Base-by-base conservation (phyloP, 2,888 invertebrate species). In the Macrophya annulata region DNA sequence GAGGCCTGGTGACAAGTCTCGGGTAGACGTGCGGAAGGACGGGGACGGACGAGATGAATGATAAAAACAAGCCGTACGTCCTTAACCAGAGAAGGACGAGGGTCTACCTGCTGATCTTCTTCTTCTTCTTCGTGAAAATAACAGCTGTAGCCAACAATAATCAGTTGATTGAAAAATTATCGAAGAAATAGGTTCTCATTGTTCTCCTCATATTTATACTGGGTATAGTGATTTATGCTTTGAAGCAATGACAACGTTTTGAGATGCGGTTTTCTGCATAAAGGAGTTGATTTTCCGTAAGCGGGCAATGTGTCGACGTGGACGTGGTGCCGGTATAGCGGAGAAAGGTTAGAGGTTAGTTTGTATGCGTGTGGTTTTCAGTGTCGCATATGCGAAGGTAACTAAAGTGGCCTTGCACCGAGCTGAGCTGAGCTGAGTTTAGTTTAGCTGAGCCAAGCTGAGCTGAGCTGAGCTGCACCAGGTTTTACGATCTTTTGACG, bases 401-500 rank as follows among this genome's bases (percentile, higher is more conserved):
- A 74, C 74, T 74, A 74, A 74, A 74, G 74, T 74, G 74, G 74
- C 74, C 48, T 74, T 45, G 43, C 45, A 37, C 43, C 10, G 62
- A 21, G n/a, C 55, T 55, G 55, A n/a, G 55, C 55, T 17, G 51
- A 17, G 59, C 4, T 48, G 1, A 12, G 48, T 48, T 12, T 48
- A 9, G 48, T 4, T 48, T 1, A 9, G n/a, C n/a, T n/a, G 8
- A n/a, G 8, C 17, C 40, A 40, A 25, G 25, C 45, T 10, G 45
- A 25, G 55, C 51, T 6, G 51, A 51, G 55, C 55, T 2, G 55
- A 55, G 62, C 43, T 45, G 12, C 74, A 45, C 25, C 43, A 68
- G 48, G 86, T 89, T 89, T 89, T 89, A 89, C 89, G 88, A 87
- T 87, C 88, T 89, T 89, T 89, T 92, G 92, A 93, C 92, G 92